Conservation (phyloP, 2,797 vertebrate species). For the Erpetoichthys calabaricus region DNA sequence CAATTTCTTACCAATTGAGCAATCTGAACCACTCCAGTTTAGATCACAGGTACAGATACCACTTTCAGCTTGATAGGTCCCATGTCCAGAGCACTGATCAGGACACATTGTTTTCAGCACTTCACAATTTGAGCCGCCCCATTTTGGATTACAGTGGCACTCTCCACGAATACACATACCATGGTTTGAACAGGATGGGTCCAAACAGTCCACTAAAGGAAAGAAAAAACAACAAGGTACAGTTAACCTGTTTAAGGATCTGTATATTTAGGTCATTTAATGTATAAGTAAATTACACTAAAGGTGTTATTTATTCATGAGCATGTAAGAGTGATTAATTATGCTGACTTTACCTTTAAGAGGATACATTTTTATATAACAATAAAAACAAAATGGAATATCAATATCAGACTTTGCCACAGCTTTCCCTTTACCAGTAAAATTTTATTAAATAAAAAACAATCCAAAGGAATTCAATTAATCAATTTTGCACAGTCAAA, state of each 20-base stretch:
- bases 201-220: conserved; percentile 74
- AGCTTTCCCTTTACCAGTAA: too few species aligned
- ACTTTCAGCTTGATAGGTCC: conserved; percentile 76
- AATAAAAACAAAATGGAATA: not conserved
- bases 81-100: conserved; percentile 87
- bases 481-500: too few species aligned
- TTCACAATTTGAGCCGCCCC: conserved; percentile 83
- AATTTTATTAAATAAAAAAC: too few species aligned
- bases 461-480: too few species aligned
- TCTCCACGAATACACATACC: conserved; percentile 85
- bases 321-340: not conserved
- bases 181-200: conserved; percentile 77
- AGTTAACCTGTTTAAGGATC: not conserved
- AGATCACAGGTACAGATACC: conserved; percentile 79
- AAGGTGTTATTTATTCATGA: conserved; percentile 23
- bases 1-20: conserved; percentile 70
- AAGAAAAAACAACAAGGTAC: conserved; percentile 2
- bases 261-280: conserved; percentile 17
- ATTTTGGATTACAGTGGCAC: conserved; percentile 89
- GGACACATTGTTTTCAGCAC: conserved; percentile 84
- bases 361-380: not conserved
- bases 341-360: too few species aligned
- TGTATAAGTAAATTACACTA: not conserved
- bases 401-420: too few species aligned
- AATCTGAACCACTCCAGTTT: conserved; percentile 87